Conservation (phyloP, 2,888 invertebrate genomes). For the Dioctria linearis region DNA sequence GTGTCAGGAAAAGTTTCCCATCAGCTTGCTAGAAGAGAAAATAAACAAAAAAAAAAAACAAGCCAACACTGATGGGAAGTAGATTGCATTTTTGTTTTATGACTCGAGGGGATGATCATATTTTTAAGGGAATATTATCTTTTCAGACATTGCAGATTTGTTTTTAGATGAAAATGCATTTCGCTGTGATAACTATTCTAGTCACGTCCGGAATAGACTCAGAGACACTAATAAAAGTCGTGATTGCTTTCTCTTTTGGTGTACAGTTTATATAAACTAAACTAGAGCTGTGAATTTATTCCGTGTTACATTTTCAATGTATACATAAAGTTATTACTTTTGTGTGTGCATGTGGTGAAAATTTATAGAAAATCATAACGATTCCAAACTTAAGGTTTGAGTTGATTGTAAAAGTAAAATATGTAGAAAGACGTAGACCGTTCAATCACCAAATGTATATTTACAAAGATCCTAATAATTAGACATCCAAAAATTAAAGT, state of each 20-base stretch:
- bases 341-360: too few relatives aligned
- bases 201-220: conserved; percentile 44
- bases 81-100: conserved; percentile 52
- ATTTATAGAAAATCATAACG: too few relatives aligned
- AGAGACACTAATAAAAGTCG: conserved; percentile 43
- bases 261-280: too few relatives aligned
- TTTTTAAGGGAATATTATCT: conserved; percentile 49
- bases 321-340: too few relatives aligned
- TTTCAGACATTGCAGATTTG: conserved; percentile 49
- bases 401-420: too few relatives aligned
- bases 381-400: too few relatives aligned
- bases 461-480: too few relatives aligned
- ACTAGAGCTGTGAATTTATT: too few relatives aligned
- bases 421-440: too few relatives aligned
- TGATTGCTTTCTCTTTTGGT: conserved; percentile 9
- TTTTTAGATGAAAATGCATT: conserved; percentile 45
- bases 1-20: conserved; percentile 50
- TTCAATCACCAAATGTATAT: too few relatives aligned
- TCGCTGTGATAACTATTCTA: conserved; percentile 30
- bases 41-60: conserved; percentile 22
- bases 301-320: background rate
- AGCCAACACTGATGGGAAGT: conserved; percentile 34
- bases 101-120: conserved; percentile 50
- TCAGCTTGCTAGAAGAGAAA: background rate
- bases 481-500: too few relatives aligned